These are phyloP conservation scores for Metallyticus violacea DNA, from an alignment of 2,888 invertebrate species.

Conservation along the genomic window DNA sequence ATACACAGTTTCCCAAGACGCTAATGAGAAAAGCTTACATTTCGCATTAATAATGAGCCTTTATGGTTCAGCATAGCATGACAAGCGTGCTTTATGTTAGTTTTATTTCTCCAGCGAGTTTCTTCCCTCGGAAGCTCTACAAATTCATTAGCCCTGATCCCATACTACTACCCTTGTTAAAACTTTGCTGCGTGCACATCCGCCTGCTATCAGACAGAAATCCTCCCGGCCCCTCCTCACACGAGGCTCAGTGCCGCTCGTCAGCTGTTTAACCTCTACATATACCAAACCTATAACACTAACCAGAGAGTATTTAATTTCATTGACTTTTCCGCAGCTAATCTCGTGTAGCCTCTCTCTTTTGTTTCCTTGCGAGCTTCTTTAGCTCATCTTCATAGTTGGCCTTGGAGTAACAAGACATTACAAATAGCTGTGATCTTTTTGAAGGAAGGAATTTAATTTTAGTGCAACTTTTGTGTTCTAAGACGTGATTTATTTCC, in stretches of 20 bases:
- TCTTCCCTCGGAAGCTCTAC: neutral
- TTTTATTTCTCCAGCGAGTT: neutral
- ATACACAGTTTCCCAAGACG: too few species aligned
- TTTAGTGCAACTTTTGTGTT: too few species aligned
- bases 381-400: too few species aligned
- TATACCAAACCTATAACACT: neutral
- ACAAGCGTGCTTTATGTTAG: too few species aligned
- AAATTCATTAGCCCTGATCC: neutral
- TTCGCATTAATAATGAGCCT: too few species aligned
- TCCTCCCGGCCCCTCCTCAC: neutral
- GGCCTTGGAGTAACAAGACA: too few species aligned
- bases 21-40: too few species aligned
- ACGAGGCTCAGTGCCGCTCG: neutral
- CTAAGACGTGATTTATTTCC: too few species aligned
- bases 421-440: too few species aligned
- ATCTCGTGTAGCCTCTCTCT: neutral
- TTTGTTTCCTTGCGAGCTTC: too few species aligned
- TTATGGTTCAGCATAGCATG: too few species aligned
- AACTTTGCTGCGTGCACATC: neutral
- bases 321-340: neutral
- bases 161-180: neutral
- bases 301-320: neutral
- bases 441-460: too few species aligned
- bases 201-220: neutral
- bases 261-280: neutral